Evolutionary conservation across 2,888 invertebrate genomes (phyloP).

Genomic region (Melanostoma mellinum): DNA sequence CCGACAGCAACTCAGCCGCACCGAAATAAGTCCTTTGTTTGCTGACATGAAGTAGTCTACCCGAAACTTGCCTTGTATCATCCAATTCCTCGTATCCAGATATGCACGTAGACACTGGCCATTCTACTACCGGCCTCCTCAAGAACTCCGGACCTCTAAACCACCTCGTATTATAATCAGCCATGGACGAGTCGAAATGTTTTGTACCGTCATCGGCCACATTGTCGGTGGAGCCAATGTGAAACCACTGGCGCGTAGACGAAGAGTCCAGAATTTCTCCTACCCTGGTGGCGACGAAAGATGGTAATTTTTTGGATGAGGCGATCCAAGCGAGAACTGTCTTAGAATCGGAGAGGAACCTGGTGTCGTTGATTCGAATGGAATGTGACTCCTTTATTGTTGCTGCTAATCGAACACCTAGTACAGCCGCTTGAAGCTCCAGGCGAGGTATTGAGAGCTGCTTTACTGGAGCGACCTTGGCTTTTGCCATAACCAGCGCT

Average conservation of each 20-base stretch:
- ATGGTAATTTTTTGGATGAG: slow-evolving; percentile 10
- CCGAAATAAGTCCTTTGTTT: neutral
- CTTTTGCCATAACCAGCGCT: too few species aligned
- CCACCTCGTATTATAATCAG: neutral
- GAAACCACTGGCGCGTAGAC: neutral
- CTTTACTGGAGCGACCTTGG: too few species aligned
- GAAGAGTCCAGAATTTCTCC: slow-evolving; percentile 19
- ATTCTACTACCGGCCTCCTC: neutral
- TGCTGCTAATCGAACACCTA: too few species aligned
- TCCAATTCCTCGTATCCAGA: too few species aligned
- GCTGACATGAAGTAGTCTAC: too few species aligned
- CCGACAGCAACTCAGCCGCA: neutral
- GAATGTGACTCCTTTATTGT: neutral
- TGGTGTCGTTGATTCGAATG: neutral
- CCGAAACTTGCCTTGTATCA: too few species aligned
- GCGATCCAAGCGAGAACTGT: slow-evolving; percentile 16
- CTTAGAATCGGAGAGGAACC: slow-evolving; percentile 17
- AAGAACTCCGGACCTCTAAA: neutral
- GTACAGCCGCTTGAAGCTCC: neutral
- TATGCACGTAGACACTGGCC: neutral
- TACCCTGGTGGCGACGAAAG: slow-evolving; percentile 11
- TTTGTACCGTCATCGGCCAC: slow-evolving; percentile 32
- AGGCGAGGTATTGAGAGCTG: too few species aligned
- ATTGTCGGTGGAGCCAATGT: slow-evolving; percentile 6
- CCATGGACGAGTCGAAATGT: neutral